These are phyloP conservation scores for Tetragnatha versicolor DNA, from an alignment of 1,140 invertebrate genomes.

Conservation along the genomic window DNA sequence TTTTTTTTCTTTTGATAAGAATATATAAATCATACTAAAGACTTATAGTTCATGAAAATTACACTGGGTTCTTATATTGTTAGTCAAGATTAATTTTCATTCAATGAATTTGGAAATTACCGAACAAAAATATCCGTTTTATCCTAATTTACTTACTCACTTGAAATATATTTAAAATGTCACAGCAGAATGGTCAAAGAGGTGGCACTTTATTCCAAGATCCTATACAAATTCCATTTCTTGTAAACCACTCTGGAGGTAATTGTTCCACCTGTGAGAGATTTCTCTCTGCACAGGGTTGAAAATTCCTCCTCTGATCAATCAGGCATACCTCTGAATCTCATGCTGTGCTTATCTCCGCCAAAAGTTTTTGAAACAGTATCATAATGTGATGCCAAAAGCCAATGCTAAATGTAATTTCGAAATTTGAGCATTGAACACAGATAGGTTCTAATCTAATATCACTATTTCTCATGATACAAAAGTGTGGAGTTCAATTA, in stretches of 20 bases:
- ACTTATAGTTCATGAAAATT: no score
- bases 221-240: slow-evolving; percentile 41
- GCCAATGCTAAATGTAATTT: no score
- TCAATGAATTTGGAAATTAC: slow-evolving; percentile 2
- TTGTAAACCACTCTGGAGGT: slow-evolving; percentile 37
- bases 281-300: slow-evolving; percentile 38
- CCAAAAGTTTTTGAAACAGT: no score
- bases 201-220: slow-evolving; percentile 42
- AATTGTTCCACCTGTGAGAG: slow-evolving; percentile 37
- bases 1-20: no score
- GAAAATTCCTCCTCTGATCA: slow-evolving; percentile 3
- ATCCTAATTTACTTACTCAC: slow-evolving; percentile 41
- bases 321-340: slow-evolving; percentile 37
- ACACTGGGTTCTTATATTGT: no score
- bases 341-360: slow-evolving; percentile 51
- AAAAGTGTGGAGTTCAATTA: no score
- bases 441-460: no score
- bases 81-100: no score
- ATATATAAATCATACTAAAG: no score
- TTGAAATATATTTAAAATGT: slow-evolving; percentile 37
- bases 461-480: no score
- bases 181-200: slow-evolving; percentile 38
- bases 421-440: no score
- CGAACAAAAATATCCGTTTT: slow-evolving; percentile 38
- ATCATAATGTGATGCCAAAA: no score